These are phyloP conservation scores for Labeo catla DNA, from an alignment of 2,113 vertebrate genomes.

Conservation along the genomic window DNA sequence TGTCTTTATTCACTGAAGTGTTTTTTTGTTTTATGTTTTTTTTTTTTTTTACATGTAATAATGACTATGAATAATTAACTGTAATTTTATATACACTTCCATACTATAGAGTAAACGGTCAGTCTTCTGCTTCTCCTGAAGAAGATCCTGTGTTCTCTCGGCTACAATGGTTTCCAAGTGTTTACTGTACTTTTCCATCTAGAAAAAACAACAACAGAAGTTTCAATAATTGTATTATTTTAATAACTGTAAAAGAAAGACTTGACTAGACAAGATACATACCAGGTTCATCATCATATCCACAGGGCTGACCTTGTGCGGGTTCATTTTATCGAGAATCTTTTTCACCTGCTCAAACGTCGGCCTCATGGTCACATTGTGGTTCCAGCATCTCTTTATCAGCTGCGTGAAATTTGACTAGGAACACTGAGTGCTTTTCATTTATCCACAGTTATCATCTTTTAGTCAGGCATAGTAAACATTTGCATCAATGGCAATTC, in stretches of 20 bases:
- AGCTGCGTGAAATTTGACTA: conserved; percentile 64
- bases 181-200: conserved; percentile 85
- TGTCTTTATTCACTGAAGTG: neutral
- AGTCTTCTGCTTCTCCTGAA: conserved; percentile 81
- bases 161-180: conserved; percentile 79
- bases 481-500: neutral
- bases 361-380: conserved; percentile 71
- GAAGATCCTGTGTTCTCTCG: conserved; percentile 77
- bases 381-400: conserved; percentile 78
- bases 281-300: conserved; percentile 84
- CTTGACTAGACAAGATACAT: conserved; percentile 28
- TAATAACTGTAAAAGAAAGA: neutral
- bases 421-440: neutral
- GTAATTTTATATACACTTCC: neutral
- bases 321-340: conserved; percentile 80
- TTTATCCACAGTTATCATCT: conserved; percentile 12
- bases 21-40: too few species aligned
- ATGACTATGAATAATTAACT: neutral
- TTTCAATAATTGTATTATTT: neutral
- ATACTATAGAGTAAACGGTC: conserved; percentile 78
- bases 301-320: conserved; percentile 79
- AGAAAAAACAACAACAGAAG: conserved; percentile 23
- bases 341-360: conserved; percentile 81
- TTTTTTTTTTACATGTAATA: too few species aligned
- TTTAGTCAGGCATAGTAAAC: neutral